A percentile compares a stretch with the other conserved stretches of the same genome.
Conservation (phyloP, 2,888 invertebrate genomes). For the Steinernema scapterisci region DNA sequence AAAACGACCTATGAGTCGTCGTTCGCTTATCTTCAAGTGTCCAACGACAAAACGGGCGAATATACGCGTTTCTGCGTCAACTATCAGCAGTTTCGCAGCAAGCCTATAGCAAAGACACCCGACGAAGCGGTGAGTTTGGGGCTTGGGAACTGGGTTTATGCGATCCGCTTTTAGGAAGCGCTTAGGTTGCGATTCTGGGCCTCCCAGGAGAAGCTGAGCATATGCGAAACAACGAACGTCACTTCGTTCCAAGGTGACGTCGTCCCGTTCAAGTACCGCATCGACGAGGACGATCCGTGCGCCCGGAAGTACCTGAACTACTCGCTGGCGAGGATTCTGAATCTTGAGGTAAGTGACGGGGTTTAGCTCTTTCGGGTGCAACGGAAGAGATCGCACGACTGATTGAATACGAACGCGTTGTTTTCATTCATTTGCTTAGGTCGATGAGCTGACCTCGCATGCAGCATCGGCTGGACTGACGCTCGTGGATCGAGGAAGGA, state of each 20-base stretch:
- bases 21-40: not conserved
- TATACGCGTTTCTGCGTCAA: conserved; percentile 50
- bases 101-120: conserved; percentile 36
- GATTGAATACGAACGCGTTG: not conserved
- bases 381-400: not conserved
- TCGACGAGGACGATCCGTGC: conserved; percentile 43
- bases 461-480: conserved; percentile 41
- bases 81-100: conserved; percentile 55
- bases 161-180: not conserved
- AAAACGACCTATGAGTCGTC: not conserved
- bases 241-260: conserved; percentile 7
- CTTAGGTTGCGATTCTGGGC: conserved; percentile 4
- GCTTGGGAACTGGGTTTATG: not conserved
- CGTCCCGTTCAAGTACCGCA: conserved; percentile 47
- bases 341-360: conserved; percentile 43
- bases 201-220: not conserved
- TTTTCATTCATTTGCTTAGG: conserved; percentile 35
- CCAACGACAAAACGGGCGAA: not conserved
- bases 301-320: conserved; percentile 34
- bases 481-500: conserved; percentile 42
- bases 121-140: conserved; percentile 41
- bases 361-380: not conserved
- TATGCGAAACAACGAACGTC: not conserved
- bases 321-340: conserved; percentile 38
- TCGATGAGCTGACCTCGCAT: conserved; percentile 36